These are phyloP conservation scores for Dermolepida albohirtum DNA, from an alignment of 2,888 invertebrate species.

Conservation along the genomic window DNA sequence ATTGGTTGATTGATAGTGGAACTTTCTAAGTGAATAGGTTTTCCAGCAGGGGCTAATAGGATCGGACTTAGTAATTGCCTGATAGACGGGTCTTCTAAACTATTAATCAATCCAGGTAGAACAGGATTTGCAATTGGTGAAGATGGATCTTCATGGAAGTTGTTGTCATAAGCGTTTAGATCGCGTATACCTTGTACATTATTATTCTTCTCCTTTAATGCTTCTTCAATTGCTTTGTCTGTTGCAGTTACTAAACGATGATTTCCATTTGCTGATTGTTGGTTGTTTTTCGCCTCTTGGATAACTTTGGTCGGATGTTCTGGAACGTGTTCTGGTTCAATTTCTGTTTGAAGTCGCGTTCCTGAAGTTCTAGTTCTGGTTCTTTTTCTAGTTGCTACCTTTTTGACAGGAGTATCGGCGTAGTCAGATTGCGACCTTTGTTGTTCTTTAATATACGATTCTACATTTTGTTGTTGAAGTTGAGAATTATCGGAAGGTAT, in stretches of 20 bases:
- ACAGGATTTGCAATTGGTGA: slow-evolving; percentile 69
- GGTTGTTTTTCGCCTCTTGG: slow-evolving; percentile 17
- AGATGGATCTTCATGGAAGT: slow-evolving; percentile 57
- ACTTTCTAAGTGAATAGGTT: slow-evolving; percentile 19
- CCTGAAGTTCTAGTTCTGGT: slow-evolving; percentile 37
- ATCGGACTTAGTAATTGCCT: slow-evolving; percentile 59
- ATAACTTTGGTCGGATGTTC: neutral
- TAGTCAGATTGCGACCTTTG: neutral
- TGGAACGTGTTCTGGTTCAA: neutral
- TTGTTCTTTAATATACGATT: neutral
- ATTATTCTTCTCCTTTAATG: neutral
- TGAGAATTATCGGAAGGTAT: slow-evolving; percentile 19
- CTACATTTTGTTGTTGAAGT: neutral
- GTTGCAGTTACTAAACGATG: neutral
- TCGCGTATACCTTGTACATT: neutral
- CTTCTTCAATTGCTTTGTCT: neutral
- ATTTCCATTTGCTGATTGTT: neutral
- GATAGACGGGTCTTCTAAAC: slow-evolving; percentile 69
- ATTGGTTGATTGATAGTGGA: slow-evolving; percentile 25
- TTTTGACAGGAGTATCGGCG: neutral
- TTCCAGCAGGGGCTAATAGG: slow-evolving; percentile 57
- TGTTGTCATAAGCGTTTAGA: neutral
- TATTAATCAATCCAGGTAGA: slow-evolving; percentile 72
- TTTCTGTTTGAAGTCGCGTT: slow-evolving; percentile 23
- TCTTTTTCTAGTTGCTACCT: slow-evolving; percentile 4